Percentiles rank a stretch among this genome's conserved stretches.
Evolutionary conservation across 2,797 vertebrate species (phyloP).

Genomic region (Harpagifer antarcticus): DNA sequence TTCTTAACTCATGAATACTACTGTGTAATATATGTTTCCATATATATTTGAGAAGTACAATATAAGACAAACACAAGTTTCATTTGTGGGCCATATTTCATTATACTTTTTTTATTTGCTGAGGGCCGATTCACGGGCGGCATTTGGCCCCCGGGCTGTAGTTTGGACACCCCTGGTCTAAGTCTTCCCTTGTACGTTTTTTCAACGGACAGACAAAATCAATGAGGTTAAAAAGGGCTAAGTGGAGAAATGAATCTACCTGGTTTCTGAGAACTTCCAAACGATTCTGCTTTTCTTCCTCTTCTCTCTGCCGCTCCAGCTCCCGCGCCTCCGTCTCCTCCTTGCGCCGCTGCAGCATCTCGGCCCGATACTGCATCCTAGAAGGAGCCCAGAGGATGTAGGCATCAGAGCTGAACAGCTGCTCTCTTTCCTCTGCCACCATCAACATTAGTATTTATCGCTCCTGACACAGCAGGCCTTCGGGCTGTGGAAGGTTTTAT

Average conservation of each 20-base stretch:
- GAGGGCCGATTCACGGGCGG: too few relatives aligned
- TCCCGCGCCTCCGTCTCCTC: constrained; percentile 81
- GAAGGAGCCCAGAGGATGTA: constrained; percentile 42
- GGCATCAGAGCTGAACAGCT: constrained; percentile 47
- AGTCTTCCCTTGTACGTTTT: constrained; percentile 22
- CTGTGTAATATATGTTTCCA: too few relatives aligned
- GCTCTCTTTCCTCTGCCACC: constrained; percentile 39
- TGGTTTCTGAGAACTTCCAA: constrained; percentile 89
- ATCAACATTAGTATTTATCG: constrained; percentile 55
- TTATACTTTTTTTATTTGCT: too few relatives aligned
- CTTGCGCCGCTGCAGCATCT: constrained; percentile 76
- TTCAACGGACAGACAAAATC: constrained; percentile 47
- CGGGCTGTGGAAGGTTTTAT: constrained; percentile 58
- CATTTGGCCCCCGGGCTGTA: too few relatives aligned
- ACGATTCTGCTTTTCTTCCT: constrained; percentile 79
- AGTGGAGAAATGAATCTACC: constrained; percentile 80
- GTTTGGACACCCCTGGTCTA: background rate
- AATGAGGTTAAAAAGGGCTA: constrained; percentile 30
- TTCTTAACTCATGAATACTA: too few relatives aligned
- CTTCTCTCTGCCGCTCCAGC: constrained; percentile 77
- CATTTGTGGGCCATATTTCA: too few relatives aligned
- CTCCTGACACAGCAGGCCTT: constrained; percentile 61
- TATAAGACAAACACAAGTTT: too few relatives aligned
- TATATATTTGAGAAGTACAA: too few relatives aligned
- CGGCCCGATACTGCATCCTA: constrained; percentile 90